phyloP scores from a whole-genome alignment of 2,888 invertebrate genomes.

The Drosophila cognata region DNA sequence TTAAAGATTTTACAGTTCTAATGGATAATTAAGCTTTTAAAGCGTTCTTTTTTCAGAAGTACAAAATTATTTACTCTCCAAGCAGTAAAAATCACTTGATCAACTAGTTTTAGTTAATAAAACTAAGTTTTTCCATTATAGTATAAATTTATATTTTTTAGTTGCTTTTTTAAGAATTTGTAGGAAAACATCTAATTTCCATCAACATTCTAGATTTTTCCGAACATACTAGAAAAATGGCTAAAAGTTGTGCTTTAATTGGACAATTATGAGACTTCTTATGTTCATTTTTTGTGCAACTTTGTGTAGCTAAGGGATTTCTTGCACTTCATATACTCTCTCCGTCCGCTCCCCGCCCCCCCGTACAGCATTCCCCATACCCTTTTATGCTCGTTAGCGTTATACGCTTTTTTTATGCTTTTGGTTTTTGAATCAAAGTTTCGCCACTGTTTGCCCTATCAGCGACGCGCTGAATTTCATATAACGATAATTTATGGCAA shows the following conservation, averaged over 20 bases:
- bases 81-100: background rate
- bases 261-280: background rate
- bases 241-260: background rate
- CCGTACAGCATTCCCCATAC: background rate
- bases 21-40: too few species aligned
- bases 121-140: rapidly evolving
- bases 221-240: background rate
- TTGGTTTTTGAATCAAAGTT: slow-evolving; percentile 63
- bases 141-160: too few species aligned
- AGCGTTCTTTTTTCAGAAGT: background rate
- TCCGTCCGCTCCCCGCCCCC: background rate
- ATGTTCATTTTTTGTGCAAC: background rate
- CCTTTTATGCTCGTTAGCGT: slow-evolving; percentile 45
- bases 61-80: background rate
- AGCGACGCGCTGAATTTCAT: slow-evolving; percentile 54
- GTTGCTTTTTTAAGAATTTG: background rate
- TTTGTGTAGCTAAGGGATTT: background rate
- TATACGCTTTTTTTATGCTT: slow-evolving; percentile 26
- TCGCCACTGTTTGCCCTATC: slow-evolving; percentile 54
- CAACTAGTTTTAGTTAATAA: background rate
- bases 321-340: background rate
- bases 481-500: slow-evolving; percentile 78
- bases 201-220: background rate
- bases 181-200: background rate
- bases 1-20: background rate